phyloP scores from a whole-genome alignment of 2,888 invertebrate species.

The Drosophila siamana region DNA sequence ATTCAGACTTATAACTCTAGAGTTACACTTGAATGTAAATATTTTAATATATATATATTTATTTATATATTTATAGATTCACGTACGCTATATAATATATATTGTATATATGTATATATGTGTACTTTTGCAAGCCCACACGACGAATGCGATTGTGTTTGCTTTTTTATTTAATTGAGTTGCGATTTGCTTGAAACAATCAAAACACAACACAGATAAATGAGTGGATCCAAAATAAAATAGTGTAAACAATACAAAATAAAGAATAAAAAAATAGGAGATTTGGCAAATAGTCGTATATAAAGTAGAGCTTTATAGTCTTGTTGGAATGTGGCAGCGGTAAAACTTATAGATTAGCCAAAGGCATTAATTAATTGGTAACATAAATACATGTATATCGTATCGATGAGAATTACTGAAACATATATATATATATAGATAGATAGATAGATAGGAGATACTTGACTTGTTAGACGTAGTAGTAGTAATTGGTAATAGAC shows the following conservation, averaged over 20 bases:
- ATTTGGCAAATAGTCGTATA: conserved; percentile 28
- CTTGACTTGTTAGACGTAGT: conserved; percentile 6
- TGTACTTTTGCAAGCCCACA: conserved; percentile 30
- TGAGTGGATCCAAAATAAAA: background rate
- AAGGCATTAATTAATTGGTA: conserved; percentile 27
- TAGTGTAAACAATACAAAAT: background rate
- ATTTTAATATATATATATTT: conserved; percentile 31
- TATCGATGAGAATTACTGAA: background rate
- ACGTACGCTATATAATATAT: conserved; percentile 31
- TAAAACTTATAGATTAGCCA: conserved; percentile 31
- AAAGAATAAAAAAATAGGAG: background rate
- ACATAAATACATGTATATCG: conserved; percentile 9
- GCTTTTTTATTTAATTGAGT: conserved; percentile 19
- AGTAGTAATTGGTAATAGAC: background rate
- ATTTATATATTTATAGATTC: background rate
- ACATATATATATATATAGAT: background rate
- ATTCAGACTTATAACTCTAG: conserved; percentile 79
- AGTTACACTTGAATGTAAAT: conserved; percentile 74
- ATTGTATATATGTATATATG: conserved; percentile 48
- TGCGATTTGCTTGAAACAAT: conserved; percentile 4
- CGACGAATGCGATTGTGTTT: conserved; percentile 13
- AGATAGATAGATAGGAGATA: conserved; percentile 27
- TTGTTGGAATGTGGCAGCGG: conserved; percentile 53
- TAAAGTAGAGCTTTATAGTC: conserved; percentile 26
- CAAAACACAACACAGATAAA: conserved; percentile 4